Conservation (phyloP, 2,888 invertebrate species). For the Pollenia labialis region DNA sequence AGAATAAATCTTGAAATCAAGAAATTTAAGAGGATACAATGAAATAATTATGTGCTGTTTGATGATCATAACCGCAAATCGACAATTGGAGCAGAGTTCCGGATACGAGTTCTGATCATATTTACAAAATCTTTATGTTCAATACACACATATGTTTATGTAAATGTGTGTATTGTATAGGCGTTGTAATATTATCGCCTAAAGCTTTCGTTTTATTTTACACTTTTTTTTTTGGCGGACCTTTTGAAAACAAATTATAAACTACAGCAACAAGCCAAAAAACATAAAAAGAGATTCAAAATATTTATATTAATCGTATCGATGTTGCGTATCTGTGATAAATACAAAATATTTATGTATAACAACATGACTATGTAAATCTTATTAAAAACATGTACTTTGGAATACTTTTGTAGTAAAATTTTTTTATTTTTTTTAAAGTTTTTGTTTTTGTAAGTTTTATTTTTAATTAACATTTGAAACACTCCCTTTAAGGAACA, state of each 20-base stretch:
- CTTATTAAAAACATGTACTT: too few relatives aligned
- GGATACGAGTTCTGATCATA: too few relatives aligned
- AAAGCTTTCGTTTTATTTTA: constrained; percentile 48
- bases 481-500: constrained; percentile 54
- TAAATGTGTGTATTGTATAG: not conserved
- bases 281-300: constrained; percentile 7
- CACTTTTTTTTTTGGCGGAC: constrained; percentile 11
- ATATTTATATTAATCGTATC: not conserved
- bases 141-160: not conserved
- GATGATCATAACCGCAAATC: too few relatives aligned
- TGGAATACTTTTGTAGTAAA: too few relatives aligned
- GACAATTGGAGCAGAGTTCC: too few relatives aligned
- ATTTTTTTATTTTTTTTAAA: not conserved
- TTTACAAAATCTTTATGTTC: not conserved
- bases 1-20: too few relatives aligned
- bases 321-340: too few relatives aligned
- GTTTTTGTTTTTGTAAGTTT: not conserved
- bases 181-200: constrained; percentile 49
- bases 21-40: too few relatives aligned
- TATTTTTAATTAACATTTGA: constrained; percentile 37
- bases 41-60: too few relatives aligned
- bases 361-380: too few relatives aligned
- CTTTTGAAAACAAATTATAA: not conserved
- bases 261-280: not conserved
- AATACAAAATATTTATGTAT: too few relatives aligned